Conservation (phyloP, 2,797 vertebrate genomes). For the Hylomyscus alleni region DNA sequence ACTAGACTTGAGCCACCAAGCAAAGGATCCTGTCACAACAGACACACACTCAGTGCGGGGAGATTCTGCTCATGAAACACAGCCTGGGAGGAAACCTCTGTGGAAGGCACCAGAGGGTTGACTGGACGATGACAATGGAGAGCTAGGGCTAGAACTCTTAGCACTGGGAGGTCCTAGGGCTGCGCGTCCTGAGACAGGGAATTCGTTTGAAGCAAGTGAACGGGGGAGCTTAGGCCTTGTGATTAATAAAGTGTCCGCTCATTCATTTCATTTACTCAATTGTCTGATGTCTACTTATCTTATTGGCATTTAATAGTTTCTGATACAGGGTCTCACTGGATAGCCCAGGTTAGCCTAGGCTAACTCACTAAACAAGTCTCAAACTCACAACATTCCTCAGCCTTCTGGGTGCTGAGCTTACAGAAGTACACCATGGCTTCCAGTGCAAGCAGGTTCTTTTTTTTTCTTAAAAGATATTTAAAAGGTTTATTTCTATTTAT, state of each 20-base stretch:
- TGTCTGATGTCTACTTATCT: not conserved
- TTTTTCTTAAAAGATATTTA: conserved; percentile 26
- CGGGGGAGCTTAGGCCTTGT: not conserved
- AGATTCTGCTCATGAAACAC: not conserved
- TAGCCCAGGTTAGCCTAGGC: not conserved
- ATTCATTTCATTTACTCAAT: not conserved
- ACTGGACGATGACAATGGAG: not conserved
- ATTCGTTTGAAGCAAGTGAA: not conserved
- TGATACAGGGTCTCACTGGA: not conserved
- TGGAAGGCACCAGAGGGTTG: not conserved
- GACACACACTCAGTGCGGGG: not conserved
- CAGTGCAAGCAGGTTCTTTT: not conserved
- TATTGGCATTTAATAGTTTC: not conserved
- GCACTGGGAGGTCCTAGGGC: not conserved
- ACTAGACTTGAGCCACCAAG: not conserved
- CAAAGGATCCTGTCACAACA: not conserved
- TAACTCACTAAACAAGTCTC: not conserved
- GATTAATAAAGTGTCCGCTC: not conserved
- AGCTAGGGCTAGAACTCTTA: not conserved
- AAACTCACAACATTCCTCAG: not conserved
- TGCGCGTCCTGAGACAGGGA: not conserved
- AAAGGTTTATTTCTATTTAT: not conserved
- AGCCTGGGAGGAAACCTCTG: not conserved
- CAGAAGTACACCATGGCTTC: not conserved
- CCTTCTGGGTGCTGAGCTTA: not conserved